These are phyloP conservation scores for Dicaeum eximium DNA, from an alignment of 2,113 vertebrate species.

Conservation along the genomic window DNA sequence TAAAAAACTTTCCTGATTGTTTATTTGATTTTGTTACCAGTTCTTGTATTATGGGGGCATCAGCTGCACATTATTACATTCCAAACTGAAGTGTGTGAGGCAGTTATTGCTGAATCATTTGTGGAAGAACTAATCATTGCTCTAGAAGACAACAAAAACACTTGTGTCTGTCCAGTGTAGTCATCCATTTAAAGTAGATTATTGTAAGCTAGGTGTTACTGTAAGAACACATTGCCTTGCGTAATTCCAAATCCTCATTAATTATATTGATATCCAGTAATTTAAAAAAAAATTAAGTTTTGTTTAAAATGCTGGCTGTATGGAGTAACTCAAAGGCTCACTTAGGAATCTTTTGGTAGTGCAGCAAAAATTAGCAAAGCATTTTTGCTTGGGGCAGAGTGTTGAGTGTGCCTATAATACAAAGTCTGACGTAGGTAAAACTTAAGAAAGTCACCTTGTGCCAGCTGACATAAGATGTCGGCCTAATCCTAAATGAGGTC, in stretches of 20 bases:
- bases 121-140: neutral
- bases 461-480: neutral
- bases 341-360: neutral
- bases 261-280: neutral
- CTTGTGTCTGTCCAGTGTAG: neutral
- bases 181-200: neutral
- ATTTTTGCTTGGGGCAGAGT: neutral
- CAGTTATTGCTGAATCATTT: neutral
- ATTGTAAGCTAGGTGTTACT: neutral
- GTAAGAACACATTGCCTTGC: neutral
- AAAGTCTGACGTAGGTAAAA: neutral
- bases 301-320: neutral
- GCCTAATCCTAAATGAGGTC: neutral
- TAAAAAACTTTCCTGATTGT: accelerated
- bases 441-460: neutral
- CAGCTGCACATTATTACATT: neutral
- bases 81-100: neutral
- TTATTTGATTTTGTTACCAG: neutral
- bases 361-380: neutral
- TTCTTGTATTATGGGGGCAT: neutral
- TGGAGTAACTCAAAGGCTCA: neutral
- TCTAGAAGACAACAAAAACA: neutral
- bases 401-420: neutral
- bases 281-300: neutral
- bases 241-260: neutral